A percentile compares a stretch with the other conserved stretches of the same genome.
These are phyloP conservation scores for Gulo gulo DNA, from an alignment of 2,113 vertebrate species.

Conservation along the genomic window DNA sequence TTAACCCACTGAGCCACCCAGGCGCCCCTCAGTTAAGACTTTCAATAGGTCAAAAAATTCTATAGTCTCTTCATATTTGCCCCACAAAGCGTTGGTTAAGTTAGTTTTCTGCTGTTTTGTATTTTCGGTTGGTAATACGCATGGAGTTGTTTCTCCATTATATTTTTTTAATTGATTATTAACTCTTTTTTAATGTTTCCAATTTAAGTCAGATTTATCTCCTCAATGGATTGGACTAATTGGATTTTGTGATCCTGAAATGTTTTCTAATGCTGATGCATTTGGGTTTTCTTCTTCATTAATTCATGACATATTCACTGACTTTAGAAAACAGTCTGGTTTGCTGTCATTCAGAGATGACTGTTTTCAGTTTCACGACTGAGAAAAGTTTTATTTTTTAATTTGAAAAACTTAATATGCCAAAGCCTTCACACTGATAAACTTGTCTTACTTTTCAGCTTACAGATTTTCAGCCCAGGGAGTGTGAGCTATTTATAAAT, in stretches of 20 bases:
- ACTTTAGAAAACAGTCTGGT: not conserved
- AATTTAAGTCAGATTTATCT: not conserved
- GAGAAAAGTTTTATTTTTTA: slow-evolving; percentile 15
- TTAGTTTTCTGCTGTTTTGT: not conserved
- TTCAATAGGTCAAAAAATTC: not conserved
- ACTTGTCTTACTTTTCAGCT: not conserved
- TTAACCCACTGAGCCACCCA: too few species aligned
- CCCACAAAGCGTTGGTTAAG: not conserved
- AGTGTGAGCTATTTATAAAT: slow-evolving; percentile 35
- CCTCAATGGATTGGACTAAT: not conserved
- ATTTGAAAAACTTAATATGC: not conserved
- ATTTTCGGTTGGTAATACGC: not conserved
- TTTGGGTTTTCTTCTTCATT: not conserved
- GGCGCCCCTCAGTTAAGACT: not conserved
- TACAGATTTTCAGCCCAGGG: not conserved
- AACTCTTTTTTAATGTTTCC: not conserved
- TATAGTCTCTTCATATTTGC: not conserved
- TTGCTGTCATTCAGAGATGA: not conserved
- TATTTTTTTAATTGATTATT: not conserved
- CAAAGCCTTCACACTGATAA: not conserved
- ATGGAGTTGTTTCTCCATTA: not conserved
- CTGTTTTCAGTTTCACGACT: not conserved
- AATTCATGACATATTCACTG: not conserved
- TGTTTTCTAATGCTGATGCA: not conserved
- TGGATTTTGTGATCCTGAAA: not conserved